Base-by-base conservation (phyloP, 2,888 invertebrate genomes). In the Pollenia labialis region DNA sequence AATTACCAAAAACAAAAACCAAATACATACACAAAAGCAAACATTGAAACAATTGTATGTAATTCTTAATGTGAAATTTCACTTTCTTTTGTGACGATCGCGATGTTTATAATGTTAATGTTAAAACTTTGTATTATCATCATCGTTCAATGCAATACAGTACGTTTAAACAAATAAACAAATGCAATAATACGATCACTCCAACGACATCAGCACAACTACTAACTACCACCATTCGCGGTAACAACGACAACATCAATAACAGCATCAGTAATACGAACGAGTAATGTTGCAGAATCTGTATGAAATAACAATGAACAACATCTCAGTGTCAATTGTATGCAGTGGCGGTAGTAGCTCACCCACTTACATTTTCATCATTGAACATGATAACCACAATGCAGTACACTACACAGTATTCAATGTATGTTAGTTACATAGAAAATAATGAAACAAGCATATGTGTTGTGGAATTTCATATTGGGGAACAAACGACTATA, bases 31-130 rank as follows among this genome's bases (percentile, higher is more conserved):
- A 76, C 12, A 54, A 66, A 32, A 79, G 58, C 64, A 69, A 62
- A 48, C 44, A 68, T 50, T 64, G 58, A 64, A 52, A 85, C 82
- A 87, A 80, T 87, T 81, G 75, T 56, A 52, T 85, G 85, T 58
- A 77, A 88, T 87, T 87, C 87, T 87, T 74, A 85, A 87, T 85
- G 85, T 81, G 81, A 81, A 77, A 83, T 87, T 87, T 87, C 84
- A 87, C 87, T 87, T 87, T 87, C 87, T 77, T 84, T 84, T 84
- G 83, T 52, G 87, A 87, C 81, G 76, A 69, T 76, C 64, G 76
- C 85, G 64, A 82, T 82, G 69, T 82, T 62, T 69, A 82, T 81
- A 81, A 77, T 84, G 86, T 83, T 76, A 80, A 83, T 82, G 76
- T 80, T 82, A 60, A 75, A 75, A 79, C 76, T 56, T 77, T 81